These are phyloP conservation scores for Boleophthalmus pectinirostris DNA, from an alignment of 2,113 vertebrate genomes.

Conservation along the genomic window DNA sequence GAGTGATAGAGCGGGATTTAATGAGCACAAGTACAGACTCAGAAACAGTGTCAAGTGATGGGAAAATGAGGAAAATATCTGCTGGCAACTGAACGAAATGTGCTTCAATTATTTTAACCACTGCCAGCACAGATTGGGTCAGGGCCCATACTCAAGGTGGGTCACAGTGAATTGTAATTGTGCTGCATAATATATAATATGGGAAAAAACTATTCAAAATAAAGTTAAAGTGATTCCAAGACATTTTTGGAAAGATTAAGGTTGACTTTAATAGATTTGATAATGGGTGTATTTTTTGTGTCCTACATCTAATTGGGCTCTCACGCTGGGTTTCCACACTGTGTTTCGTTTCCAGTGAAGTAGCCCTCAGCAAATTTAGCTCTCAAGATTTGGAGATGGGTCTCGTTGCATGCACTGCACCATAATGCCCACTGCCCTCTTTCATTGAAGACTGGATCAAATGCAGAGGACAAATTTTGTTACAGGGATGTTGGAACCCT, in stretches of 20 bases:
- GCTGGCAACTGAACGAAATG: neutral
- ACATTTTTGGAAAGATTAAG: neutral
- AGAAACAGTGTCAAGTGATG: conserved; percentile 13
- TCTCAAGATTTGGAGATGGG: too few species aligned
- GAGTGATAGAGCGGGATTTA: conserved; percentile 2
- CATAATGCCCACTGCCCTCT: too few species aligned
- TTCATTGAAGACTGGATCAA: too few species aligned
- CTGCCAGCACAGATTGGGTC: conserved; percentile 5
- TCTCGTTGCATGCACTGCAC: too few species aligned
- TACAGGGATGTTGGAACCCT: too few species aligned
- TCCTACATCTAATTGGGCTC: neutral
- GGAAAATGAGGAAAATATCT: conserved; percentile 7
- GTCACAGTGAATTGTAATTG: neutral
- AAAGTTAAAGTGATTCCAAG: neutral
- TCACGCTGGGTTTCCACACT: neutral
- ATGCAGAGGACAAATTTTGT: too few species aligned
- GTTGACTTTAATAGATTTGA: neutral
- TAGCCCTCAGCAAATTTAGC: too few species aligned
- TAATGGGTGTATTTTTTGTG: neutral
- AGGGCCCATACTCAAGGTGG: neutral
- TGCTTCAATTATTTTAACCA: neutral
- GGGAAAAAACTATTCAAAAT: neutral
- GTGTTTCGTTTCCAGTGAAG: too few species aligned
- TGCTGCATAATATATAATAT: neutral
- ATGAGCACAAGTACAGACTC: conserved; percentile 4